These are phyloP conservation scores for Carlito syrichta DNA, from an alignment of 2,113 vertebrate genomes.

Conservation along the genomic window DNA sequence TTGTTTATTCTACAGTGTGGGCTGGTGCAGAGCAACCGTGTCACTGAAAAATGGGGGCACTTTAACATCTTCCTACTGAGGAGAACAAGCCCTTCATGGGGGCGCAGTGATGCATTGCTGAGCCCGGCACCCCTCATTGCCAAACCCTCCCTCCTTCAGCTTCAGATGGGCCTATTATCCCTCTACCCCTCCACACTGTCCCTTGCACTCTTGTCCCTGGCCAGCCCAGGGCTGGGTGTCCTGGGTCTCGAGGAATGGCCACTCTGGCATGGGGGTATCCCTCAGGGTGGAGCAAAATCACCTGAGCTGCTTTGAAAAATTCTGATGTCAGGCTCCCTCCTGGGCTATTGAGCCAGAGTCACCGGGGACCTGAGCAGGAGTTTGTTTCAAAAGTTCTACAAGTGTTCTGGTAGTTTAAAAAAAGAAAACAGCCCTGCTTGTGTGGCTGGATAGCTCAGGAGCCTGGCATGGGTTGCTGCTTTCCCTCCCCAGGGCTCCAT, in stretches of 20 bases:
- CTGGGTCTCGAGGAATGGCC: neutral
- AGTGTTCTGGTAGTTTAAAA: neutral
- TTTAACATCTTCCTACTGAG: neutral
- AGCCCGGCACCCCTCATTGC: neutral
- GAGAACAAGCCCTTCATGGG: neutral
- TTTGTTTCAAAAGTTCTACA: neutral
- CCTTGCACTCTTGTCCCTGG: neutral
- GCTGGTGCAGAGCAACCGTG: neutral
- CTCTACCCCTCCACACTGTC: neutral
- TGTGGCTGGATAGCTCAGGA: neutral
- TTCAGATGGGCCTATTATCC: neutral
- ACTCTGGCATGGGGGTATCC: neutral
- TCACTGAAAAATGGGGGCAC: neutral
- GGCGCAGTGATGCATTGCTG: neutral
- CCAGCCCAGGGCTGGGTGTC: neutral
- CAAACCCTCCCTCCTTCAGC: neutral
- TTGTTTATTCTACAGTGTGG: slow-evolving; percentile 41
- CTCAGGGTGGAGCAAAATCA: neutral
- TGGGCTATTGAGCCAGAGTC: neutral
- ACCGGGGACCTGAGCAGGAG: neutral
- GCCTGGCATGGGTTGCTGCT: no score
- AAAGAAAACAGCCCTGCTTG: no score
- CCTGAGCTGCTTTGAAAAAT: neutral
- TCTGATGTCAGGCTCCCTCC: neutral
- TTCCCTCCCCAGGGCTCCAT: neutral